Evolutionary conservation across 2,113 vertebrate genomes (phyloP), one percentile per base, ranked within the genome.

Genomic region (Promerops cafer): DNA sequence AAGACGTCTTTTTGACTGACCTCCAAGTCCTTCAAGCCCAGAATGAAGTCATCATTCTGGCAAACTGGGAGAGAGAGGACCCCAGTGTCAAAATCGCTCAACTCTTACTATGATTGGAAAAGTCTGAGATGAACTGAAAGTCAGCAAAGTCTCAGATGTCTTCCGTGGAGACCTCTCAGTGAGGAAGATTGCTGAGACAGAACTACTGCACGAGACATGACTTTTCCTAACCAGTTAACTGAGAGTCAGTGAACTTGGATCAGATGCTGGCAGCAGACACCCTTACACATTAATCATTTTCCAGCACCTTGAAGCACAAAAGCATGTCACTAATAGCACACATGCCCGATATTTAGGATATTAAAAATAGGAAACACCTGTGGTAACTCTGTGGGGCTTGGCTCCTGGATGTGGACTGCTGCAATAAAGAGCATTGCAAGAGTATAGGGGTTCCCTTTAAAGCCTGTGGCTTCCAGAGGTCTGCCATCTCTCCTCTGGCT

Each of bases 311-410:
- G 60, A 85, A 95, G 65, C 21, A 83, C 70, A 66, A 72, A 77
- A 69, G 20, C 57, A 16, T 27, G 31, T 78, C 68, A 74, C 52
- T 63, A 77, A 61, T 22, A 96, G 35, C 59, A 70, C 31, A 63
- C 21, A 35, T 70, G 66, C 30, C 65, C 5, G 2, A 49, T 53
- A 26, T 61, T 69, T 59, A 50, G 42, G 81, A 44, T 10, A 83
- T 33, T n/a, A 94, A 87, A 93, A 87, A 81, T 75, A 64, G 52
- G 83, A 93, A 97, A 88, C 47, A 96, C 54, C 85, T 92, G 70
- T 49, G 28, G 13, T 52, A 90, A 54, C 27, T 91, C 52, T 56
- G 13, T 52, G 44, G 79, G 28, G 14, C 44, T 85, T 88, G 85
- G 16, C 54, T 80, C 26, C 61, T 77, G 30, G 14, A 35, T 47